Base-by-base conservation (phyloP, 2,797 vertebrate genomes). In the Rhinoraja longicauda region DNA sequence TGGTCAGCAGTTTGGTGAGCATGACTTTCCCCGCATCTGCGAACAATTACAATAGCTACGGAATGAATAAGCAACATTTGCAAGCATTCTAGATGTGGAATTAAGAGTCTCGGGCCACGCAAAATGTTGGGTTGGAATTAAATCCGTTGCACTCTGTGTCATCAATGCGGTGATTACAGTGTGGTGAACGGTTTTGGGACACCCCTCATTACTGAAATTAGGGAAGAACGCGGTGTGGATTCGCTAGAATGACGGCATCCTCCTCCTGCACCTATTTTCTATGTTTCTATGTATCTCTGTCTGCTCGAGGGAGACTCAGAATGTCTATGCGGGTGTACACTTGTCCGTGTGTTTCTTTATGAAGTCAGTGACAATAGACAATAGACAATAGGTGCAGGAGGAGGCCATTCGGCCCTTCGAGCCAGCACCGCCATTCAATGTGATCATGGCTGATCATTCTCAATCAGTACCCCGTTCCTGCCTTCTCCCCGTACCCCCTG, bases 41-140 rank as follows among this genome's bases (percentile, higher is more conserved):
- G 32, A 67, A 67, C 59, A 36, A 67, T 88, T 62, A 88, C 59
- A 88, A 88, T 88, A 67, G 59, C 62, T 88, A 21, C 84, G 88
- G 29, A 36, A 67, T 88, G 59, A 88, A 88, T 64, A 88, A 88
- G 62, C 84, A 88, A 36, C 84, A 64, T 67, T 88, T 88, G 84
- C 59, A 36, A 88, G 36, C 59, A 67, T 88, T 88, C 64, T 88
- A 88, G 32, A n/a, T 88, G 59, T 7, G 32, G 81, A 84, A 84
- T 84, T 26, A 59, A n/a, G 36, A 64, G 59, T 88, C 15, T n/a
- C 15, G 67, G 84, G 19, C 59, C n/a, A 88, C n/a, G 62, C n/a
- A n/a, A n/a, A 88, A 32, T 36, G 13, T 67, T 9, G 13, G 84
- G n/a, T 88, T 88, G 64, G 84, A 88, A 88, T 67, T 67, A 88